Conservation (phyloP, 2,797 vertebrate genomes). For the Myripristis jacobus region DNA sequence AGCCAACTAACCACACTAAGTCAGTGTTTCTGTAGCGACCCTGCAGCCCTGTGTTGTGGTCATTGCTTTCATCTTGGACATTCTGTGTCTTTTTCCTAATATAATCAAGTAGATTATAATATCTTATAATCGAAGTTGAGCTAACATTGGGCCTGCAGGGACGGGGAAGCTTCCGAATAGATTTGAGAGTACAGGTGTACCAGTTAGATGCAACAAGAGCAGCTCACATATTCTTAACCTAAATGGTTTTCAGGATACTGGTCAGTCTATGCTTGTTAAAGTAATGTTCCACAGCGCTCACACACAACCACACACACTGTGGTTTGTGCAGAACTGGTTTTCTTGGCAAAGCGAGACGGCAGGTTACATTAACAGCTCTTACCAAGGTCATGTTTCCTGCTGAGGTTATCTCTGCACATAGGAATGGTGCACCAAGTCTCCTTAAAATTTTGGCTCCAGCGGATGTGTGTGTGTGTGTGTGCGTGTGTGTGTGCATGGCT, state of each 20-base stretch:
- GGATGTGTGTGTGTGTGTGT: neutral
- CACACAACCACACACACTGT: constrained; percentile 8
- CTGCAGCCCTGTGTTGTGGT: neutral
- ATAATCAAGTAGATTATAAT: no score
- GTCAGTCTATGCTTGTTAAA: neutral
- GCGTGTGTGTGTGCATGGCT: neutral
- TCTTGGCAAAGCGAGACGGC: neutral
- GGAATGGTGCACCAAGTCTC: neutral
- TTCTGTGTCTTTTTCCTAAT: neutral
- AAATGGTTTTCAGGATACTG: no score
- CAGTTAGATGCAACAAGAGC: neutral
- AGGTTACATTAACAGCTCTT: constrained; percentile 1
- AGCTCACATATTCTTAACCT: neutral
- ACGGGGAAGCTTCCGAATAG: neutral
- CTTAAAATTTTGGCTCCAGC: neutral
- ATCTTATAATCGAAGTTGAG: neutral
- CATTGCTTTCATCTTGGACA: neutral
- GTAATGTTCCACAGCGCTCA: neutral
- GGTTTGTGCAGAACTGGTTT: neutral
- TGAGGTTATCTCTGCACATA: neutral
- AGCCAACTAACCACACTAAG: neutral
- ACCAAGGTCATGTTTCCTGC: neutral
- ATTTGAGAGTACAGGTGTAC: neutral
- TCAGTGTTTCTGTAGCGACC: neutral
- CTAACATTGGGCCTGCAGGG: neutral